Evolutionary conservation across 2,888 invertebrate genomes (phyloP).

Genomic region (Caenorhabditis sulstoni): DNA sequence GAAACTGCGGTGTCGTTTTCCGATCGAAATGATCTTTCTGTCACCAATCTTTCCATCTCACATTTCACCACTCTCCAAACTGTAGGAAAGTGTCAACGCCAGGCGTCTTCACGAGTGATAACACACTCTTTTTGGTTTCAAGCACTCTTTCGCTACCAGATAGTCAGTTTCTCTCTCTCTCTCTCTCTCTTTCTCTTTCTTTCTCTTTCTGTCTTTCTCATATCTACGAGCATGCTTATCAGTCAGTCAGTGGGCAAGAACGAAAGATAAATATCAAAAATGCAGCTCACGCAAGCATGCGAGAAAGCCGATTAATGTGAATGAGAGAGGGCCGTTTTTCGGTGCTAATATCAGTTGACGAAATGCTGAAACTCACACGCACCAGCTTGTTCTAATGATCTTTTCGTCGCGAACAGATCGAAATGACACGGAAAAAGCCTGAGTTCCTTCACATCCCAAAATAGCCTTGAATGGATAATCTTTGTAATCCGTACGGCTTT

Average conservation of each 20-base stretch:
- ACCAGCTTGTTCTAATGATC: neutral
- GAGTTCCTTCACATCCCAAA: neutral
- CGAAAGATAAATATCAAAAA: slow-evolving; percentile 51
- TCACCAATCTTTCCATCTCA: slow-evolving; percentile 27
- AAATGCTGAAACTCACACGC: neutral
- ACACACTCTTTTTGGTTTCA: neutral
- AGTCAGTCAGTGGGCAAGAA: slow-evolving; percentile 13
- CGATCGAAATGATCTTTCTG: neutral
- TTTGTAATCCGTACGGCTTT: slow-evolving; percentile 2
- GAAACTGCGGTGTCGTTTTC: neutral
- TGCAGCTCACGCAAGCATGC: slow-evolving; percentile 40
- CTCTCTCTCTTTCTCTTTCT: neutral
- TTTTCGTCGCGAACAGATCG: neutral
- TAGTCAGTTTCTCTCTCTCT: slow-evolving; percentile 14
- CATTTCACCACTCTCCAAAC: slow-evolving; percentile 17
- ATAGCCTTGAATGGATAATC: neutral
- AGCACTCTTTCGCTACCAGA: slow-evolving; percentile 33
- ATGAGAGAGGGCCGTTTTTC: slow-evolving; percentile 19
- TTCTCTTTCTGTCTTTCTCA: slow-evolving; percentile 5
- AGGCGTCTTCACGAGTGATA: slow-evolving; percentile 13
- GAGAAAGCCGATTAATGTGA: slow-evolving; percentile 39
- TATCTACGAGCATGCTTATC: slow-evolving; percentile 30
- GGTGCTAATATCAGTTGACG: slow-evolving; percentile 13
- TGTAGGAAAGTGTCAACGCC: slow-evolving; percentile 34
- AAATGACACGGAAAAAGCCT: too few relatives aligned